These are phyloP conservation scores for Ataeniobius toweri DNA, from an alignment of 2,797 vertebrate species.

Conservation along the genomic window DNA sequence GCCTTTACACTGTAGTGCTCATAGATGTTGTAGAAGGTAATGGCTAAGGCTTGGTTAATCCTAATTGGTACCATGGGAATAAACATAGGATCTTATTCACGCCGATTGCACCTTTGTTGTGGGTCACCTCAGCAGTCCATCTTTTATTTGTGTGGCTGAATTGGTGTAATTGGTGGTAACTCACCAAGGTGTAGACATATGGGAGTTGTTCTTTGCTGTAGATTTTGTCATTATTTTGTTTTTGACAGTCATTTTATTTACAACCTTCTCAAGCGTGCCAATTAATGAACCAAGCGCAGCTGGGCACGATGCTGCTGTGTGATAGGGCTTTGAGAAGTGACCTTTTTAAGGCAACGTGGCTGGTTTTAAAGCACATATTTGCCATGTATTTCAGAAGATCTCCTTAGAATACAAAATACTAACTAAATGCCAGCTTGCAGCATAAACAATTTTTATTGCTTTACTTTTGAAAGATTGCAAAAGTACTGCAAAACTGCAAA, in stretches of 20 bases:
- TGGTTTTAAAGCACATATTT: constrained; percentile 13
- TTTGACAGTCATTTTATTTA: constrained; percentile 6
- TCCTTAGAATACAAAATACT: not conserved
- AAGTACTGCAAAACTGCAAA: no score
- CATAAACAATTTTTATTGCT: not conserved
- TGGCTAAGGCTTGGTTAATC: constrained; percentile 17
- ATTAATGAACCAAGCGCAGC: not conserved
- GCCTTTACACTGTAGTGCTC: constrained; percentile 18
- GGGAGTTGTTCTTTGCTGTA: constrained; percentile 8
- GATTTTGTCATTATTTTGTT: constrained; percentile 21
- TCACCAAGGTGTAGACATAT: constrained; percentile 49
- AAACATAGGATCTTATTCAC: constrained; percentile 26
- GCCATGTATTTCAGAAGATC: constrained; percentile 13
- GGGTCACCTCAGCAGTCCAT: constrained; percentile 8
- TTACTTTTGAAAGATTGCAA: no score
- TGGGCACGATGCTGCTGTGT: constrained; percentile 21
- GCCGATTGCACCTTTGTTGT: constrained; percentile 2
- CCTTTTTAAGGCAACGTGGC: constrained; percentile 1
- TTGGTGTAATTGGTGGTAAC: constrained; percentile 11
- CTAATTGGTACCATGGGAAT: constrained; percentile 28
- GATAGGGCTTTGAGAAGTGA: not conserved
- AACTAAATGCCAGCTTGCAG: not conserved
- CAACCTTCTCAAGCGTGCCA: constrained; percentile 6
- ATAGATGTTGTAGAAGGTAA: constrained; percentile 36
- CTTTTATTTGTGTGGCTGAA: constrained; percentile 3